A percentile compares a stretch with the other conserved stretches of the same genome.
These are phyloP conservation scores for Strigamia transsilvanica DNA, from an alignment of 2,888 invertebrate species.

Conservation along the genomic window DNA sequence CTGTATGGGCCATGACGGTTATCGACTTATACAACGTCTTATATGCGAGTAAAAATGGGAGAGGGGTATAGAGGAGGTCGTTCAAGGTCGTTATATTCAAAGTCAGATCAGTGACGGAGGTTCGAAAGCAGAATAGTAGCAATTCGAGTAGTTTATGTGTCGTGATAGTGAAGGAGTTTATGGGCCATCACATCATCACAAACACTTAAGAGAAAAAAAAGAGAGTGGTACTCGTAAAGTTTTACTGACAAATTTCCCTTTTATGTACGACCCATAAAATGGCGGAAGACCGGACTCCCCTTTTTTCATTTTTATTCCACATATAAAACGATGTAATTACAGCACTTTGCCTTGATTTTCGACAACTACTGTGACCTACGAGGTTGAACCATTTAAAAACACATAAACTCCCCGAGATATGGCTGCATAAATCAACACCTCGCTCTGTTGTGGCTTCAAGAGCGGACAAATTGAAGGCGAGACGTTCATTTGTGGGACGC, in stretches of 20 bases:
- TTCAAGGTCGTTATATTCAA: constrained; percentile 55
- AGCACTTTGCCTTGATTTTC: constrained; percentile 54
- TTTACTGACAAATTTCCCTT: constrained; percentile 55
- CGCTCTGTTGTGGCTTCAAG: constrained; percentile 43
- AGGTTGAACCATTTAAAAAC: constrained; percentile 55
- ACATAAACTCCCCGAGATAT: constrained; percentile 52
- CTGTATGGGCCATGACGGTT: constrained; percentile 42
- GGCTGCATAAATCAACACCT: constrained; percentile 54
- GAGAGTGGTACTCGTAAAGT: constrained; percentile 54
- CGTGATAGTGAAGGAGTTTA: constrained; percentile 55
- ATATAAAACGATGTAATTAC: constrained; percentile 54
- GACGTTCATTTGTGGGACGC: constrained; percentile 54
- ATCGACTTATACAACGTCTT: constrained; percentile 42
- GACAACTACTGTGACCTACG: constrained; percentile 54
- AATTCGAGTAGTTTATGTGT: constrained; percentile 55
- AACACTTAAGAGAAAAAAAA: constrained; percentile 53
- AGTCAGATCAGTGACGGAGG: constrained; percentile 54
- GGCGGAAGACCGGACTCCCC: constrained; percentile 53
- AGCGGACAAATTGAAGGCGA: constrained; percentile 53
- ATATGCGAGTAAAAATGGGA: constrained; percentile 28
- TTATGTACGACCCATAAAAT: constrained; percentile 53
- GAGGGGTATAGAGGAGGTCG: constrained; percentile 31
- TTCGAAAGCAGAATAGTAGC: constrained; percentile 54
- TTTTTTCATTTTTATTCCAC: constrained; percentile 54
- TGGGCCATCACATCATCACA: constrained; percentile 55